Percentiles rank a stretch among this genome's conserved stretches.
These are phyloP conservation scores for Delichon dasypus DNA, from an alignment of 2,797 vertebrate genomes.

Conservation along the genomic window DNA sequence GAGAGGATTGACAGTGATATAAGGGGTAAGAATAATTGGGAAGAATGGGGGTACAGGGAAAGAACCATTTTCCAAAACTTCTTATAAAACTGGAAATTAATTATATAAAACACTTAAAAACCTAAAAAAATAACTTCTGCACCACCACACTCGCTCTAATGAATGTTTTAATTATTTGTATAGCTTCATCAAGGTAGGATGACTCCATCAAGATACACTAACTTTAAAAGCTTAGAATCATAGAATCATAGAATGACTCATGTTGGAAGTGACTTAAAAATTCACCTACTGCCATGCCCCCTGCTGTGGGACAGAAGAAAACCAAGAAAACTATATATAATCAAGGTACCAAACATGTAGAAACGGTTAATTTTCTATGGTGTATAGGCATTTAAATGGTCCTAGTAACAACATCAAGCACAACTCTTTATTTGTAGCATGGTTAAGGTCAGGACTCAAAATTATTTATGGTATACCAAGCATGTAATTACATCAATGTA, in stretches of 20 bases:
- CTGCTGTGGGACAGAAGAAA: background rate
- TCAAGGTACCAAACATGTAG: background rate
- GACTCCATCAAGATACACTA: background rate
- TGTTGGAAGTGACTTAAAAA: background rate
- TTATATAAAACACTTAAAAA: too few species aligned
- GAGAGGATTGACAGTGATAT: too few species aligned
- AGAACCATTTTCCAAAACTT: too few species aligned
- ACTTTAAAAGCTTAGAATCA: background rate
- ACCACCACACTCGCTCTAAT: background rate
- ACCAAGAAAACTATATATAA: background rate
- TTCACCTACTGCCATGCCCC: background rate
- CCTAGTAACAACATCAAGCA: background rate
- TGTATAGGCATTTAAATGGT: background rate
- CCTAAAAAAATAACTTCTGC: too few species aligned
- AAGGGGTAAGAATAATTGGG: too few species aligned
- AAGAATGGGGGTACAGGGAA: too few species aligned
- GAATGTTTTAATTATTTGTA: background rate
- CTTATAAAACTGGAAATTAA: too few species aligned
- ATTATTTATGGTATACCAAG: slow-evolving; percentile 31
- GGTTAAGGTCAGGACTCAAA: slow-evolving; percentile 1
- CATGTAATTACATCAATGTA: slow-evolving; percentile 21
- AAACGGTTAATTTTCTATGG: background rate
- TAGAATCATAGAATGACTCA: background rate
- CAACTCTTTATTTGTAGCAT: background rate
- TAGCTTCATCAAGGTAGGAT: background rate